Conservation (phyloP, 2,113 vertebrate genomes). For the Siniperca knerii region DNA sequence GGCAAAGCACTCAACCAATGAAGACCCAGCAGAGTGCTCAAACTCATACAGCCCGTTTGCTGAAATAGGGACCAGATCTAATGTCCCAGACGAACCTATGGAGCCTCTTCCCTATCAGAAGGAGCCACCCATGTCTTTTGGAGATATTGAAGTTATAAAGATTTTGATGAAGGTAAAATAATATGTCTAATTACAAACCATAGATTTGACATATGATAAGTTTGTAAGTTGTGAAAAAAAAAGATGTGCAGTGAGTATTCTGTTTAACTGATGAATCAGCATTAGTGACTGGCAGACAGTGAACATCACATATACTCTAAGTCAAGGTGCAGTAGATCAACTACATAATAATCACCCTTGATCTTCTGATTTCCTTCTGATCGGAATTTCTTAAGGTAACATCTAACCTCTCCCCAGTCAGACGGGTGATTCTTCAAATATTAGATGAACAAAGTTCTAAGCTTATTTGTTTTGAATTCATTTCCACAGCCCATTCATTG, state of each 20-base stretch:
- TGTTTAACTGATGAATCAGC: not conserved
- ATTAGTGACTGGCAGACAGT: not conserved
- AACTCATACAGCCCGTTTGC: conserved; percentile 50
- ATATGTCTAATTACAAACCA: not conserved
- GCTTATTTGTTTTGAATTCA: conserved; percentile 19
- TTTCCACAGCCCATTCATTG: conserved; percentile 16
- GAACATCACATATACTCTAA: not conserved
- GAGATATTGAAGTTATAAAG: conserved; percentile 55
- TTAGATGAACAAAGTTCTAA: conserved; percentile 7
- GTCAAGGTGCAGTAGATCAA: not conserved
- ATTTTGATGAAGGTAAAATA: conserved; percentile 64
- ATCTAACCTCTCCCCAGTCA: conserved; percentile 1
- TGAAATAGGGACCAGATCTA: conserved; percentile 34
- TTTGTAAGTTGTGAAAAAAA: not conserved
- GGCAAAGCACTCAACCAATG: conserved; percentile 29
- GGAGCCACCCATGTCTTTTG: conserved; percentile 63
- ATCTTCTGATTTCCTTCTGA: not conserved
- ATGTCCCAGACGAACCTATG: conserved; percentile 45
- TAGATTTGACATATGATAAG: not conserved
- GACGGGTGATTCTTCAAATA: conserved; percentile 11
- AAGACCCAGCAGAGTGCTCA: conserved; percentile 43
- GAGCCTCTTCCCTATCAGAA: conserved; percentile 62
- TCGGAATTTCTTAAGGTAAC: not conserved
- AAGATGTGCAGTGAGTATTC: not conserved
- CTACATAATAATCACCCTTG: conserved; percentile 16